A percentile compares a stretch with the other conserved stretches of the same genome.
Evolutionary conservation across 1,140 invertebrate genomes (phyloP).

Genomic region (Solenopsis fugax): DNA sequence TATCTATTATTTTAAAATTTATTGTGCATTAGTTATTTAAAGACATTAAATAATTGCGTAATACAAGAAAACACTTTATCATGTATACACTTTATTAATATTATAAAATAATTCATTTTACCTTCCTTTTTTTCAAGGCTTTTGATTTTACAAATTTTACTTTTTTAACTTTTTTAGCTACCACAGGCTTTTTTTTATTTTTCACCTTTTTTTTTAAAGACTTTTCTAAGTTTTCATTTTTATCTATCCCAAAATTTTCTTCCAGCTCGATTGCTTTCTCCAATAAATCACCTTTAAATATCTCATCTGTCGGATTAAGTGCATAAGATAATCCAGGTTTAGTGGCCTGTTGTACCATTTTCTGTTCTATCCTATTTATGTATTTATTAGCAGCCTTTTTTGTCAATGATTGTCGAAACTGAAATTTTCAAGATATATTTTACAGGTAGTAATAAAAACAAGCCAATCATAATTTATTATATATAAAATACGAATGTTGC

Average conservation of each 20-base stretch:
- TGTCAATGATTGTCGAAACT: constrained; percentile 90
- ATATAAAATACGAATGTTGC: constrained; percentile 36
- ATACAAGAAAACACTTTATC: constrained; percentile 9
- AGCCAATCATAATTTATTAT: background rate
- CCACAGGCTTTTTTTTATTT: constrained; percentile 57
- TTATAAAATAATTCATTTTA: constrained; percentile 68
- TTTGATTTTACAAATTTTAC: constrained; percentile 70
- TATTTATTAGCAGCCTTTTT: constrained; percentile 92
- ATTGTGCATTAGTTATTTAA: background rate
- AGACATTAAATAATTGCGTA: constrained; percentile 6
- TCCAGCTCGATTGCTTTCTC: constrained; percentile 82
- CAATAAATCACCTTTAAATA: constrained; percentile 88
- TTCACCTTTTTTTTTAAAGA: constrained; percentile 81
- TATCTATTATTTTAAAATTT: background rate
- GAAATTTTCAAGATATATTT: constrained; percentile 58
- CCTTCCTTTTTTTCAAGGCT: constrained; percentile 72
- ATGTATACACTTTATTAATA: constrained; percentile 41
- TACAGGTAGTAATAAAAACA: background rate
- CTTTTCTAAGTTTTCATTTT: constrained; percentile 76
- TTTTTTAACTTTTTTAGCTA: constrained; percentile 58
- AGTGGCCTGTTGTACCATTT: constrained; percentile 90
- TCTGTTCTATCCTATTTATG: constrained; percentile 92
- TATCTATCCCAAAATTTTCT: constrained; percentile 65
- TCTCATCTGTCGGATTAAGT: constrained; percentile 89
- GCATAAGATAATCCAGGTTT: constrained; percentile 91